Evolutionary conservation across 2,888 invertebrate genomes (phyloP).

Genomic region (Athalia circularis): DNA sequence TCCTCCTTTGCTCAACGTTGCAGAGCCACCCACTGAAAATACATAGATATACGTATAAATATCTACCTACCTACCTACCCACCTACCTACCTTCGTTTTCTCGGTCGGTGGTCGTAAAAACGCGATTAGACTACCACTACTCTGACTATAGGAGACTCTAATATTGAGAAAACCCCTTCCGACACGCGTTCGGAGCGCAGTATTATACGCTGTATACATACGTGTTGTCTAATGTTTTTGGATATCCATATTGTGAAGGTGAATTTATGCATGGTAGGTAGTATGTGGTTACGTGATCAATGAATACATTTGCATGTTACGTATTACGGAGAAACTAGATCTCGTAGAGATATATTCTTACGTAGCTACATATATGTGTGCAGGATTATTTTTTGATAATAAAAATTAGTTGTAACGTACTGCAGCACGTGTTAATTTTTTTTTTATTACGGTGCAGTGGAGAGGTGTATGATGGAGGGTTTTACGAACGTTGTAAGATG

Average conservation of each 20-base stretch:
- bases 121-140: conserved; percentile 34
- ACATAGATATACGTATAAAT: not conserved
- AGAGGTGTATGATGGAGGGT: too few species aligned
- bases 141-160: not conserved
- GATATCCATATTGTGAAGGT: not conserved
- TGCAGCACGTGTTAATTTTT: too few species aligned
- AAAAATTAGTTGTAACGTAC: too few species aligned
- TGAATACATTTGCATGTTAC: conserved; percentile 20
- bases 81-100: conserved; percentile 30
- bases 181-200: conserved; percentile 25
- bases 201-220: not conserved
- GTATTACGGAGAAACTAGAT: not conserved
- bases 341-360: not conserved
- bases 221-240: conserved; percentile 33
- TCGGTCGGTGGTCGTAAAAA: conserved; percentile 42
- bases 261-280: not conserved
- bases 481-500: too few species aligned
- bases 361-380: not conserved
- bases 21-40: too few species aligned
- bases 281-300: conserved; percentile 18
- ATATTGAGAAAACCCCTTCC: conserved; percentile 38
- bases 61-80: conserved; percentile 11
- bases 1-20: not conserved
- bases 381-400: too few species aligned
- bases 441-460: too few species aligned